Conservation (phyloP, 2,113 vertebrate genomes). For the Rhinoderma darwinii region DNA sequence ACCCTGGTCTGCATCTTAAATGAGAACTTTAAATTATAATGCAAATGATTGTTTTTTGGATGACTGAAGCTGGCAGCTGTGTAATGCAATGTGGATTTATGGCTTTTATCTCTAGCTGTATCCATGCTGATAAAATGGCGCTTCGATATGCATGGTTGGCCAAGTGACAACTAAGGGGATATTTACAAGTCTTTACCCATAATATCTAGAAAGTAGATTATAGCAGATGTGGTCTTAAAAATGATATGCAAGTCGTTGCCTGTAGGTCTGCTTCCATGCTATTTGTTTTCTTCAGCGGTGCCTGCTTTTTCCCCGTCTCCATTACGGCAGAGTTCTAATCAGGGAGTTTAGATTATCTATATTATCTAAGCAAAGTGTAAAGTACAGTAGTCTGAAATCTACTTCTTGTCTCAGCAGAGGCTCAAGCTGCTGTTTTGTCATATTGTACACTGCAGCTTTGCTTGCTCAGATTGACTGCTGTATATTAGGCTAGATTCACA, state of each 20-base stretch:
- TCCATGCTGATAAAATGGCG: background rate
- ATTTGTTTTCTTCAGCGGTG: background rate
- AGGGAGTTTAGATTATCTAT: no score
- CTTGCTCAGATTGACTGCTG: no score
- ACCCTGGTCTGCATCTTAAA: background rate
- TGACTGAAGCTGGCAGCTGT: background rate
- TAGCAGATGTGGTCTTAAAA: background rate
- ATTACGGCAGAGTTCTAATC: background rate
- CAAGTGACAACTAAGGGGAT: background rate
- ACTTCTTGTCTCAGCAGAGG: background rate
- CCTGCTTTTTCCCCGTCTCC: background rate
- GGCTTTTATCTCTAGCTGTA: background rate
- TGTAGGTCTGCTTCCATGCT: background rate
- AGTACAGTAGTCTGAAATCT: background rate
- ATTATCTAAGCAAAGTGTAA: background rate
- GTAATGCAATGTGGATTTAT: slow-evolving; percentile 1
- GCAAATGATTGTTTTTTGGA: slow-evolving; percentile 22
- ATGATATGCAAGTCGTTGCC: background rate
- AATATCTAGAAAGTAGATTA: background rate
- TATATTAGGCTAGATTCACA: no score
- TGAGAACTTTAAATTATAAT: background rate
- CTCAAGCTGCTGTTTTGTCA: background rate
- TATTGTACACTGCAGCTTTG: no score
- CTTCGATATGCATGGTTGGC: background rate
- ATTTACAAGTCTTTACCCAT: slow-evolving; percentile 2